These are phyloP conservation scores for Dynastes maya DNA, from an alignment of 2,888 invertebrate genomes.

Conservation along the genomic window DNA sequence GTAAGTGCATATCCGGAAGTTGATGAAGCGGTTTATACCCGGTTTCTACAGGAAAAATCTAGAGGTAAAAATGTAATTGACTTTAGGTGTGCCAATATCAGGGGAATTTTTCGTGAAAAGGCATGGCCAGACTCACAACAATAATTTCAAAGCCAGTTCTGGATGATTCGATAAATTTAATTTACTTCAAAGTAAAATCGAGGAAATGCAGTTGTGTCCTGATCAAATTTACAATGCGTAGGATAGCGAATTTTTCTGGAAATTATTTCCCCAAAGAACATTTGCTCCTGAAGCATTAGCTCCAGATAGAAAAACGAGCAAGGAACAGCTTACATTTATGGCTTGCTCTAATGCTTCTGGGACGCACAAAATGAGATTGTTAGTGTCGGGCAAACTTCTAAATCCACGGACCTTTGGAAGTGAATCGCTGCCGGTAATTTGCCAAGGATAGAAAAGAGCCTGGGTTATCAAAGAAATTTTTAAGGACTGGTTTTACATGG, in stretches of 20 bases:
- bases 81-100: slow-evolving; percentile 17
- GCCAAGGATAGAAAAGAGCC: neutral
- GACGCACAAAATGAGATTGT: neutral
- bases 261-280: slow-evolving; percentile 16
- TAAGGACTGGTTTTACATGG: neutral
- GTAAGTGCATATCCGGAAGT: neutral
- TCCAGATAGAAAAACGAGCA: slow-evolving; percentile 11
- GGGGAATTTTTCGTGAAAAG: neutral
- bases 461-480: slow-evolving; percentile 7
- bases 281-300: slow-evolving; percentile 14
- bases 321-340: slow-evolving; percentile 10
- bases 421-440: neutral
- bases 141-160: slow-evolving; percentile 3
- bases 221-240: slow-evolving; percentile 4
- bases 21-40: neutral
- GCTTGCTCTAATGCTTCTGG: neutral
- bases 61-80: neutral
- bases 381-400: no score
- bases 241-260: neutral
- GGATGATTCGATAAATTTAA: slow-evolving; percentile 1
- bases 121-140: neutral
- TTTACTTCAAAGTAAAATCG: neutral
- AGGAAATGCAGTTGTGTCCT: neutral
- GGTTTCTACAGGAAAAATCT: slow-evolving; percentile 1
- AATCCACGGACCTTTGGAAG: neutral